Evolutionary conservation across 2,797 vertebrate species (phyloP).

Genomic region (Urosaurus nigricauda): DNA sequence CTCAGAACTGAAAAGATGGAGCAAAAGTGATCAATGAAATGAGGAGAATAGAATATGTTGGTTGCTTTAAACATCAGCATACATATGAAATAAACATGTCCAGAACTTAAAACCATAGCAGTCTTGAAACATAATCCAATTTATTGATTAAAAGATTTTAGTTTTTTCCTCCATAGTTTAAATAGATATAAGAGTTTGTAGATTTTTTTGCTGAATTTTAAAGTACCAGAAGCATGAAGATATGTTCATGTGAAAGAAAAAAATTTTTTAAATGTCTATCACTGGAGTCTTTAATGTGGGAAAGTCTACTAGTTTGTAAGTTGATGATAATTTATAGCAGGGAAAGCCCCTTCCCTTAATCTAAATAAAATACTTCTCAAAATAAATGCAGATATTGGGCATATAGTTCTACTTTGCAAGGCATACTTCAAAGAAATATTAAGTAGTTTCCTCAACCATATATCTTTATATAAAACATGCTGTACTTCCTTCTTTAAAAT

Average conservation of each 20-base stretch:
- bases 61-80: background rate
- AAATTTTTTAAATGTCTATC: background rate
- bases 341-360: background rate
- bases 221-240: background rate
- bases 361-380: background rate
- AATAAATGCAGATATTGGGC: background rate
- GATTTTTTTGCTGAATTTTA: background rate
- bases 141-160: conserved; percentile 1
- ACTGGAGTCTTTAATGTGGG: background rate
- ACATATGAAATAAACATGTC: background rate
- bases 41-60: background rate
- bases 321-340: background rate
- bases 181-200: background rate
- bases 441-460: background rate
- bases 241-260: background rate
- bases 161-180: background rate
- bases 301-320: background rate
- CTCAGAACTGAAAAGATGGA: background rate
- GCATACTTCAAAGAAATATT: background rate
- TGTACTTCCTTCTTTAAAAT: background rate
- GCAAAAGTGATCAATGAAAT: background rate
- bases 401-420: background rate
- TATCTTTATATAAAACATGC: background rate
- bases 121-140: background rate
- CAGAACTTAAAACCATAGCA: background rate